Base-by-base conservation (phyloP, 2,797 vertebrate genomes). In the Pangasius mekongensis region DNA sequence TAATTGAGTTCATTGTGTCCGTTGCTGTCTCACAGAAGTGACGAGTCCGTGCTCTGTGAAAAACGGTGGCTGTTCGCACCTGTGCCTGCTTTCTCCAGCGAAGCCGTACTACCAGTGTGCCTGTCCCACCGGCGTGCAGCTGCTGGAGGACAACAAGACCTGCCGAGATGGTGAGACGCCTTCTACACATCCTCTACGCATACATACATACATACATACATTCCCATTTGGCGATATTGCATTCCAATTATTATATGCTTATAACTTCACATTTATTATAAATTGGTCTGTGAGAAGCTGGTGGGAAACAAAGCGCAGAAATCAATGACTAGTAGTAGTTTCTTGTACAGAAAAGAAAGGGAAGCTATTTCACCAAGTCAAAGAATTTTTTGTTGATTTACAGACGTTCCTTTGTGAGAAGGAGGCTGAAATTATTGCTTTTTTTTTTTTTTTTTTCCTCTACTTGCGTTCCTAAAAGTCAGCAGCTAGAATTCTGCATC, bases 31-130 rank as follows among this genome's bases (percentile, higher is more conserved):
- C 30, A 9, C 71, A 90, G 76, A 83, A 0, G 69, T 87, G 84
- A 24, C 0, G 22, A 97, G 94, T 87, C 97, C 97, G 27, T 99
- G 98, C 93, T 96, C 95, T 47, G 90, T 94, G 94, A 94, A 95
- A 92, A 99, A 99, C 52, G 98, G 97, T 64, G 98, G 97, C 74
- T 99, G 98, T 93, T 99, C 98, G 89, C 98, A 99, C 92, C 97
- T 99, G 91, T 99, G 98, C 92, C 96, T 99, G 93, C 97, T 99
- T 93, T 98, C 98, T 71, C 98, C 98, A 5, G 81, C 92, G 87
- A 93, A 95, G 91, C 97, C 98, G 11, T 97, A 94, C 94, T 97
- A 97, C 92, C 97, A 96, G 90, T 99, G 98, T 90, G 98, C 98
- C 88, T 99, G 98, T 94, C 97, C 98, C 87, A 99, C 98, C 0